phyloP scores from a whole-genome alignment of 2,888 invertebrate species.

The Tetanocera ferruginea region DNA sequence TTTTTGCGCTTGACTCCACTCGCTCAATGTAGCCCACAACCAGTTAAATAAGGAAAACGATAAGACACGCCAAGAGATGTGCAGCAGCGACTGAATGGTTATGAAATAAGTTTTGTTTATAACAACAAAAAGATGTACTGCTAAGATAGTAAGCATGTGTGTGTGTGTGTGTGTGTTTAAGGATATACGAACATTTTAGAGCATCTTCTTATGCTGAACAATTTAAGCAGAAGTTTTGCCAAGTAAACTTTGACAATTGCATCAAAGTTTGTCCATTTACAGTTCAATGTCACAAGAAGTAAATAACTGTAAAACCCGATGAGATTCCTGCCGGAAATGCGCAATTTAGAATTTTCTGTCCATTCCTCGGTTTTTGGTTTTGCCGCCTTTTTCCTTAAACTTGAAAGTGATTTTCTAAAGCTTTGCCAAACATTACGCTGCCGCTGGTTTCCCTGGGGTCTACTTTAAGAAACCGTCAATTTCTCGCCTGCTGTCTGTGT shows the following conservation, averaged over 20 bases:
- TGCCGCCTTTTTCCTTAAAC: not conserved
- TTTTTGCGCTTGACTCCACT: constrained; percentile 43
- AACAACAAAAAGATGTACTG: not conserved
- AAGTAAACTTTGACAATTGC: not conserved
- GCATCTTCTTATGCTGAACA: too few species aligned
- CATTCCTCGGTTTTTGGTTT: not conserved
- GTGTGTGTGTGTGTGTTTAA: too few species aligned
- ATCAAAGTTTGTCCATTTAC: not conserved
- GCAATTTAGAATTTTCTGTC: not conserved
- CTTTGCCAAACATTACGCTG: not conserved
- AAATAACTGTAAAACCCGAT: constrained; percentile 41
- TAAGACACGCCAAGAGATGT: not conserved
- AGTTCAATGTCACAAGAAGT: not conserved
- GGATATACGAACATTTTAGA: too few species aligned
- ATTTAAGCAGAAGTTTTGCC: not conserved
- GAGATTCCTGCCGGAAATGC: not conserved
- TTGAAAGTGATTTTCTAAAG: not conserved
- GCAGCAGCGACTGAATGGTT: not conserved
- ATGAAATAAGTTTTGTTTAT: constrained; percentile 47
- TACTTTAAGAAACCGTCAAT: not conserved
- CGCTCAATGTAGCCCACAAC: not conserved
- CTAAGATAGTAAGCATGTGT: not conserved
- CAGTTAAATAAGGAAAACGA: not conserved
- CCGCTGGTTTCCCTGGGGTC: constrained; percentile 2
- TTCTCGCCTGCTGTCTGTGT: not conserved